Evolutionary conservation across 2,797 vertebrate genomes (phyloP).

Genomic region (Malacoraja senta): DNA sequence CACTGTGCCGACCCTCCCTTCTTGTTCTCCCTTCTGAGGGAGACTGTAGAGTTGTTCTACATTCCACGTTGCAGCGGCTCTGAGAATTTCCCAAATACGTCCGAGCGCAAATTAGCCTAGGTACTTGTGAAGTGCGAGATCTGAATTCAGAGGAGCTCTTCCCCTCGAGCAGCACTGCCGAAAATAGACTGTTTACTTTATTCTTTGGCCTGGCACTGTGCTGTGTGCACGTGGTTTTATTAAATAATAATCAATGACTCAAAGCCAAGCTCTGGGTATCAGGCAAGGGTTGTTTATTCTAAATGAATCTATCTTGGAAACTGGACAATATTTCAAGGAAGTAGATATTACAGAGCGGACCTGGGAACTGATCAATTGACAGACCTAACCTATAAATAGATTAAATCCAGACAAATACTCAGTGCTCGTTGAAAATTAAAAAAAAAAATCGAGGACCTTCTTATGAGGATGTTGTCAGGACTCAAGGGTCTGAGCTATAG

Average conservation of each 20-base stretch:
- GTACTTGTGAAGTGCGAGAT: neutral
- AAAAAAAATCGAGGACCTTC: no score
- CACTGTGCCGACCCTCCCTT: no score
- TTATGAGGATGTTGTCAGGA: no score
- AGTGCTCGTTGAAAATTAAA: neutral
- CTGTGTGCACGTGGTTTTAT: neutral
- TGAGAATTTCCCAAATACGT: neutral
- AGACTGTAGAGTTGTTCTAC: neutral
- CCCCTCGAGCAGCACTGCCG: neutral
- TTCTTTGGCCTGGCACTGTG: neutral
- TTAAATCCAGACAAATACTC: neutral
- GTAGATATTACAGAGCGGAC: neutral
- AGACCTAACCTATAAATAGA: neutral
- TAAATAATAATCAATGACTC: slow-evolving; percentile 7
- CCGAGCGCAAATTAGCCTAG: neutral
- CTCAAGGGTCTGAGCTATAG: no score
- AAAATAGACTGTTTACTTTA: slow-evolving; percentile 11
- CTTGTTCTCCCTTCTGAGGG: no score
- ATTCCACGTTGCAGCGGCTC: neutral
- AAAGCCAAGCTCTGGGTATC: neutral
- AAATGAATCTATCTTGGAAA: slow-evolving; percentile 3
- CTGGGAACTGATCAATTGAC: neutral
- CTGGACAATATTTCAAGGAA: neutral
- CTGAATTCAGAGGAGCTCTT: neutral
- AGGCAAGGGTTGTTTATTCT: neutral